These are phyloP conservation scores for Heterodera schachtii DNA, from an alignment of 1,140 invertebrate genomes.

Conservation along the genomic window DNA sequence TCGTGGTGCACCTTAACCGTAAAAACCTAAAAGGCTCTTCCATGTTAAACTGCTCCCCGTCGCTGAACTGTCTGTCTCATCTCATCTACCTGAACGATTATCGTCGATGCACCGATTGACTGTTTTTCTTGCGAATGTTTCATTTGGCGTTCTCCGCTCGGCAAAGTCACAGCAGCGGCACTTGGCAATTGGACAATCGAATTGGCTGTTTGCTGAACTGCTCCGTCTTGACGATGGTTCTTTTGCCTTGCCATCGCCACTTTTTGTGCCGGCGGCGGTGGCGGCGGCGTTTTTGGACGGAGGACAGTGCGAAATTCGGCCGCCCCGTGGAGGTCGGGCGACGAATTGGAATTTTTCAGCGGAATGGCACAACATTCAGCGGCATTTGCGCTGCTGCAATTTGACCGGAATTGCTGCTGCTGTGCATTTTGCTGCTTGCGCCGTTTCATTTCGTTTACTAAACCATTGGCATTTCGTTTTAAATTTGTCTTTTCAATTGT, in stretches of 20 bases:
- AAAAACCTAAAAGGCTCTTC: too few species aligned
- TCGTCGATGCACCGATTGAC: conserved; percentile 20
- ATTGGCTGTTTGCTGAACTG: not conserved
- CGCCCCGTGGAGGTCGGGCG: conserved; percentile 40
- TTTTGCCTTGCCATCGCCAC: not conserved
- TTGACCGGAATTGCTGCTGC: conserved; percentile 31
- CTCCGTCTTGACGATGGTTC: not conserved
- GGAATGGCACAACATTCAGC: not conserved
- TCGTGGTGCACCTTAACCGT: conserved; percentile 8
- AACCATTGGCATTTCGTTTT: not conserved
- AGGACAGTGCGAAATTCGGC: conserved; percentile 22
- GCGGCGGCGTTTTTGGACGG: conserved; percentile 59
- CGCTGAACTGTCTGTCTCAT: not conserved
- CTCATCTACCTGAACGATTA: conserved; percentile 10
- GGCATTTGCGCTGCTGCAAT: conserved; percentile 16
- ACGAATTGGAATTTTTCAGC: conserved; percentile 60
- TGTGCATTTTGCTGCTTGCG: conserved; percentile 69
- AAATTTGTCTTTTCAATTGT: not conserved
- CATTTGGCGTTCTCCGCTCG: not conserved
- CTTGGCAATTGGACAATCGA: too few species aligned
- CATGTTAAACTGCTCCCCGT: not conserved
- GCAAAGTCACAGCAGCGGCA: not conserved
- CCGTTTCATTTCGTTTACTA: conserved; percentile 88
- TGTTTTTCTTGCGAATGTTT: not conserved
- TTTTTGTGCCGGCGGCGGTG: conserved; percentile 44